Evolutionary conservation across 2,888 invertebrate genomes (phyloP).

Genomic region (Spodoptera littoralis): DNA sequence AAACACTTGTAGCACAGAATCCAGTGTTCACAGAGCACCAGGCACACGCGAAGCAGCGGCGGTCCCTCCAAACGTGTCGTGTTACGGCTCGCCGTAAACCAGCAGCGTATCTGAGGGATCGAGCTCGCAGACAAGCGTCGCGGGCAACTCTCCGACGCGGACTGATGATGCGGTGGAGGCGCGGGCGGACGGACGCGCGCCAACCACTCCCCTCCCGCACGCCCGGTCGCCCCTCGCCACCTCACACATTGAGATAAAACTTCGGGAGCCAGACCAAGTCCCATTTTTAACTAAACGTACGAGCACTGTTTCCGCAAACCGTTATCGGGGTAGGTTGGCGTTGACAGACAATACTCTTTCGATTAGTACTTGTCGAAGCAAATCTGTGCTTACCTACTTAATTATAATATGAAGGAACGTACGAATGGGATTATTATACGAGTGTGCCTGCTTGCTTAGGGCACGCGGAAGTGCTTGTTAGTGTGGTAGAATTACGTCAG

Average conservation of each 20-base stretch:
- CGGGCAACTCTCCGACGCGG: constrained; percentile 85
- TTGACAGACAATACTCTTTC: constrained; percentile 62
- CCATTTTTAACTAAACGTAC: constrained; percentile 81
- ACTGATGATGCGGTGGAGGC: constrained; percentile 85
- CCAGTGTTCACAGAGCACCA: constrained; percentile 85
- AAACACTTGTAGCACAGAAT: constrained; percentile 84
- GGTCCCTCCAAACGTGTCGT: constrained; percentile 89
- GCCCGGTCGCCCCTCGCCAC: constrained; percentile 67
- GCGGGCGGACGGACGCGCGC: constrained; percentile 84
- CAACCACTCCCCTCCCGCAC: constrained; percentile 67
- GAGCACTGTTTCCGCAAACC: constrained; percentile 81
- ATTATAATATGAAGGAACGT: constrained; percentile 46
- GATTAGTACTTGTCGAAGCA: constrained; percentile 60
- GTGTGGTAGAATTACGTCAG: constrained; percentile 83
- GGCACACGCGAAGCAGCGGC: constrained; percentile 84
- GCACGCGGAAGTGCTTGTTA: constrained; percentile 84
- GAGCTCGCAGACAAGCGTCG: constrained; percentile 85
- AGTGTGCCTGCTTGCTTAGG: constrained; percentile 74
- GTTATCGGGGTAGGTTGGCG: constrained; percentile 71
- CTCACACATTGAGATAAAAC: constrained; percentile 85
- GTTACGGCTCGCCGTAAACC: constrained; percentile 89
- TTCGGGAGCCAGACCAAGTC: constrained; percentile 84
- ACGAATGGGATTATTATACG: constrained; percentile 62
- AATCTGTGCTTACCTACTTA: constrained; percentile 35
- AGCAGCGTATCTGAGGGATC: constrained; percentile 89